Evolutionary conservation across 2,113 vertebrate genomes (phyloP), one percentile per base, ranked within the genome.

Genomic region (Prionailurus viverrinus): DNA sequence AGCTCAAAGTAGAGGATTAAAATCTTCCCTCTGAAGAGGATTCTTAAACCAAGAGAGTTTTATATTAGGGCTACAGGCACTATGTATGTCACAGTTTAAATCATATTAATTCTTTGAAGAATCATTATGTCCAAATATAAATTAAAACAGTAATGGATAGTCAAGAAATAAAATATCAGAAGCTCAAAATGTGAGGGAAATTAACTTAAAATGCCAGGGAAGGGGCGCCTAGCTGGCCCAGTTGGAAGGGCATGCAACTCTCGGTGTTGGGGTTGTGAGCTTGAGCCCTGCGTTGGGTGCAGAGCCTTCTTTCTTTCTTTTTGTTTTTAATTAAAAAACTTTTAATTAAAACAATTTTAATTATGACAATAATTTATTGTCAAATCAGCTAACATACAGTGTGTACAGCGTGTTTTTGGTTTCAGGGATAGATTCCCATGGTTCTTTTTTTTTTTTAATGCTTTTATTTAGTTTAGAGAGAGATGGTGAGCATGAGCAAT

Each of bases 91-190:
- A 92, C 18, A 89, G 89, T 94, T 80, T 88, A 90, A 91, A 48
- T 61, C 65, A 91, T n/a, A 16, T 61, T 90, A 97, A 69, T 92
- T 97, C 33, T 92, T 39, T 68, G 36, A 68, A 16, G 33, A 68
- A 73, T 79, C 63, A 89, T 68, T 66, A 79, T 51, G 66, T 25
- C 89, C 58, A 93, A 82, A 88, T 48, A 66, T 66, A 87, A 58
- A 78, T 76, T 63, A 86, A 93, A 95, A 93, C 13, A 89, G 18
- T 78, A 88, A 92, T 80, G 76, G 68, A 58, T 10, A 95, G 66
- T 86, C n/a, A 95, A 31, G 31, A 97, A 91, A 97, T 63, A 55
- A 92, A 96, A 71, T 85, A 95, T 66, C 27, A 89, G 55, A 68
- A 86, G 48, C 29, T 91, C 45, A 94, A 92, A 58, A 94, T 74